Evolutionary conservation across 2,888 invertebrate genomes (phyloP), one percentile per base, ranked within the genome.

Genomic region (Tenthredo scrophulariae): DNA sequence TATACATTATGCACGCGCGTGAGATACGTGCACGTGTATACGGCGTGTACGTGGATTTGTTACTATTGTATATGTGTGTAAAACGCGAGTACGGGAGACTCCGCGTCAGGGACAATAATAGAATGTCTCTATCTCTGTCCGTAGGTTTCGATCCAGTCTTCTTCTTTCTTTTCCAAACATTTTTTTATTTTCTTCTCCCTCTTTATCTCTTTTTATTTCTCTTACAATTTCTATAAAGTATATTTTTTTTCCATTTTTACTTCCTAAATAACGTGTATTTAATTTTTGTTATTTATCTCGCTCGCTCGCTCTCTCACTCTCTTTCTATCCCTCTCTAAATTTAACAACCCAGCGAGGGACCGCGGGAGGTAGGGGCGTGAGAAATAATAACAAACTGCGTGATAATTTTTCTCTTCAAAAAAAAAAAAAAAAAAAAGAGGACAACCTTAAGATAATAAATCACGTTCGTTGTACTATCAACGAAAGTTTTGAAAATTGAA

Each of bases 51-150:
- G 54, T 79, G 54, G 9, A 33, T 37, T 62, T 26, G 62, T 62
- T 22, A 62, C 62, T 62, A n/a, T 26, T 22, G 10, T 62, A 40
- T 33, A 33, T 46, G 67, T 46, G 83, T 83, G 67, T 83, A 83
- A 67, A 83, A 83, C 83, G 67, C 62, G 80, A 80, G 80, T 62
- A 80, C 80, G 80, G 80, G 80, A 80, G 80, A 80, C 80, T 80
- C 83, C 43, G 83, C 83, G 83, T 83, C 83, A 83, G 83, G 43
- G 83, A 83, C 83, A 83, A 83, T 83, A 83, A 83, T 83, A 83
- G 83, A 83, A 83, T 83, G 62, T 83, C 67, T 70, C 83, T 58
- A n/a, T 83, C 83, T 83, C 83, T 46, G 37, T 80, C 62, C 40
- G 22, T 13, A 65, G n/a, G 50, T 67, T 83, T 70, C 83, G 83